phyloP scores from a whole-genome alignment of 2,113 vertebrate species.

The Melierax canorus region DNA sequence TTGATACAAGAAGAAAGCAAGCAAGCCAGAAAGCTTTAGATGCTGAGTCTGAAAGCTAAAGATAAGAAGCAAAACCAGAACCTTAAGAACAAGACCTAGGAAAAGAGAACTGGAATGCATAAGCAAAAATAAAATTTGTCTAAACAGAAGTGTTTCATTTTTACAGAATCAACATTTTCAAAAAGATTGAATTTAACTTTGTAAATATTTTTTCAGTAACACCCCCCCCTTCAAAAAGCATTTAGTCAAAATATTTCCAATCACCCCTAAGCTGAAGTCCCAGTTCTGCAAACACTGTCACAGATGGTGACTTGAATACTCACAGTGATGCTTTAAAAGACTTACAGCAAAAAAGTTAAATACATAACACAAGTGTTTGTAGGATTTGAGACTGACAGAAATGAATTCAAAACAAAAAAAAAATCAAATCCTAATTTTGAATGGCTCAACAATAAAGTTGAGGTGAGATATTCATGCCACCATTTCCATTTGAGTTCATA shows the following conservation, averaged over 20 bases:
- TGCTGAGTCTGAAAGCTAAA: background rate
- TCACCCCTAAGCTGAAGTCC: background rate
- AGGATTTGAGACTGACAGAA: background rate
- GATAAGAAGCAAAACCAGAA: background rate
- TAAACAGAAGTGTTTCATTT: background rate
- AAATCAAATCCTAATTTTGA: background rate
- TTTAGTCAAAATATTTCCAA: background rate
- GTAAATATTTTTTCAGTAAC: background rate
- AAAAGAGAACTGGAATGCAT: background rate
- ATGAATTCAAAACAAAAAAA: background rate
- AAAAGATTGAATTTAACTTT: background rate
- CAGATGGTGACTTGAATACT: background rate
- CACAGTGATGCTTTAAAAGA: background rate
- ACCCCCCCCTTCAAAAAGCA: background rate
- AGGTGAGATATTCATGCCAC: background rate
- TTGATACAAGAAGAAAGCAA: background rate
- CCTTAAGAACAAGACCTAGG: background rate
- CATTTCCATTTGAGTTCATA: background rate
- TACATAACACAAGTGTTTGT: background rate
- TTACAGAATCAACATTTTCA: background rate
- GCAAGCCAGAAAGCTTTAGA: background rate
- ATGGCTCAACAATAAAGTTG: background rate
- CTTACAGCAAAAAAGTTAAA: background rate
- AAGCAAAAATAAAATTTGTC: background rate
- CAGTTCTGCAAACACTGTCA: background rate